Evolutionary conservation across 1,140 invertebrate genomes (phyloP), one percentile per base, ranked within the genome.

Genomic region (Psix sp.): DNA sequence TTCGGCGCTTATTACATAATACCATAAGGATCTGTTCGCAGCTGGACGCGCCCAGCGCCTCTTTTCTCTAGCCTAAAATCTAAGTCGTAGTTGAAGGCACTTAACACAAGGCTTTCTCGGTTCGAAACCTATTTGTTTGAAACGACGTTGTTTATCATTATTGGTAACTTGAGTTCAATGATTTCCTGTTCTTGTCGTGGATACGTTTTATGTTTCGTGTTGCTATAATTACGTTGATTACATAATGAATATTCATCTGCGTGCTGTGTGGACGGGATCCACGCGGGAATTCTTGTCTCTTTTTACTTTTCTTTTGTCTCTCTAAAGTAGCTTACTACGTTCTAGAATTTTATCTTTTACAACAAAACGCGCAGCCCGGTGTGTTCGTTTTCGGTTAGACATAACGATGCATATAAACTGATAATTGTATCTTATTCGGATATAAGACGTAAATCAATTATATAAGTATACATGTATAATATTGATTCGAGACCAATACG

Each of bases 21-120:
- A 86, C 80, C 81, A 73, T 86, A 78, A 79, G 81, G 82, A 78
- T 80, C 74, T 75, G 76, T 81, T 84, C 78, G 82, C 77, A 82
- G 80, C 78, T 83, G 79, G 73, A 83, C 68, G 78, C 78, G 79
- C 84, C 81, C 86, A 87, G 84, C 85, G 84, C 86, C 86, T 86
- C 84, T 81, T 74, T 76, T 80, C 42, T 82, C 76, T 81, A 86
- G 81, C 74, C 84, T 87, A 87, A 86, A 83, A 79, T 86, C 84
- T 86, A 87, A 83, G 65, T 85, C 82, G 81, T 86, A 86, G 76
- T 86, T 86, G 77, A 87, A 87, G 86, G 86, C 86, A 87, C 86
- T 87, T 87, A 84, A 87, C 80, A 84, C 84, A 87, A 87, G 86
- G 85, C 86, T 86, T 80, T 83, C 82, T 82, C 80, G 80, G 77